Evolutionary conservation across 2,113 vertebrate genomes (phyloP).

Genomic region (Phylloscopus trochiloides): DNA sequence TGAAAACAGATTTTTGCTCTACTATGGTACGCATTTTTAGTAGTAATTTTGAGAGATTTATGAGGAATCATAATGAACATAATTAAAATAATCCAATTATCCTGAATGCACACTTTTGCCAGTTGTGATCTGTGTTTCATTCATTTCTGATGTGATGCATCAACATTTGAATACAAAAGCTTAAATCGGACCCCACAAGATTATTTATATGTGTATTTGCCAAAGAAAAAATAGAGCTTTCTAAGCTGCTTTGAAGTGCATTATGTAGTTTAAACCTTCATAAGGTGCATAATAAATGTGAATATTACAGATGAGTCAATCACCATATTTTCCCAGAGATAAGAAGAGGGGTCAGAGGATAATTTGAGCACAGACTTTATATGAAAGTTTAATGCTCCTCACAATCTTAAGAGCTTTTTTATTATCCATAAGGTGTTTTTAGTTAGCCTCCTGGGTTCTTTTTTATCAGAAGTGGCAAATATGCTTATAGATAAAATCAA

Average conservation of each 20-base stretch:
- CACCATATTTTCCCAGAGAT: not conserved
- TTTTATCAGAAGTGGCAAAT: not conserved
- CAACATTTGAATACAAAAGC: not conserved
- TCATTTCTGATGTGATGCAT: not conserved
- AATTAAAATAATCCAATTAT: not conserved
- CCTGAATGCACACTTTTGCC: not conserved
- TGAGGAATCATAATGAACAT: not conserved
- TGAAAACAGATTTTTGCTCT: not conserved
- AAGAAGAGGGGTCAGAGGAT: not conserved
- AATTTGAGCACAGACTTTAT: not conserved
- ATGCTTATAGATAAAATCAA: not conserved
- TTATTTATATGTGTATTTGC: not conserved
- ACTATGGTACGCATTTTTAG: not conserved
- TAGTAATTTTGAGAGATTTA: not conserved
- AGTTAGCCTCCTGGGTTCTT: not conserved
- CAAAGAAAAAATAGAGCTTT: not conserved
- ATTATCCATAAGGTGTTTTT: slow-evolving; percentile 5
- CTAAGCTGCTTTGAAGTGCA: not conserved
- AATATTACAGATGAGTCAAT: not conserved
- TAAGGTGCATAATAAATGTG: not conserved
- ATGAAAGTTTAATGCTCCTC: not conserved
- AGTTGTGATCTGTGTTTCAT: not conserved
- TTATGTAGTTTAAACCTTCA: not conserved
- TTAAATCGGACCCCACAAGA: not conserved
- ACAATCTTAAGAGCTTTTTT: not conserved